Evolutionary conservation across 2,113 vertebrate genomes (phyloP), one percentile per base, ranked within the genome.

Genomic region (Myodes glareolus): DNA sequence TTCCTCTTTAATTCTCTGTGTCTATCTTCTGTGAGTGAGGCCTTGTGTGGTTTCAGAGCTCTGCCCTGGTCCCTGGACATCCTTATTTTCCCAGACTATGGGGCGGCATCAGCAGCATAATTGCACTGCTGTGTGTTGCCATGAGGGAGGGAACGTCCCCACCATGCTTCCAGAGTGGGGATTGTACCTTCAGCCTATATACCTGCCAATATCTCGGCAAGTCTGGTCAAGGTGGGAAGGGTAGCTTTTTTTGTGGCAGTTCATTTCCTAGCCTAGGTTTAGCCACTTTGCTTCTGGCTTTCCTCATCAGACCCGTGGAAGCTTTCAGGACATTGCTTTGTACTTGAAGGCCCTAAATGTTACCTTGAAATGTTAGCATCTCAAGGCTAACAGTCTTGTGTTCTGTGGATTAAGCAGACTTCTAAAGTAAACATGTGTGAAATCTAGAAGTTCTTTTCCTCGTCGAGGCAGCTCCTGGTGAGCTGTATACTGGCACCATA

Each of bases 331-430:
- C 33, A 63, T 82, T 90, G 61, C 39, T 96, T 81, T 96, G 45
- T 10, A 61, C 21, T 65, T 25, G 58, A 58, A 91, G 85, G 7
- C 39, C 27, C 67, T 78, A 91, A 89, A 52, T 89, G 65, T 33
- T 92, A 61, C 25, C 23, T 84, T 77, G 55, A 94, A 91, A 90
- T 42, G 92, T 5, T 93, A 92, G 95, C 10, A 80, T 92, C 91
- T 91, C 78, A 95, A 25, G 27, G 42, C 84, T 94, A 92, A 14
- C 52, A 63, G 19, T 65, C 39, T 5, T 88, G 39, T 55, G 14
- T 65, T 36, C 5, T 88, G 45, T 50, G 52, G 55, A 90, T 9
- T 31, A 90, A n/a, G 47, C 36, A 82, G 2, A 12, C 90, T 93
- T 95, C 7, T 92, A 87, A 29, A 80, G 63, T 17, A 50, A 45